These are phyloP conservation scores for Halocynthia roretzi DNA, from an alignment of 23 tunicate species.

Conservation along the genomic window DNA sequence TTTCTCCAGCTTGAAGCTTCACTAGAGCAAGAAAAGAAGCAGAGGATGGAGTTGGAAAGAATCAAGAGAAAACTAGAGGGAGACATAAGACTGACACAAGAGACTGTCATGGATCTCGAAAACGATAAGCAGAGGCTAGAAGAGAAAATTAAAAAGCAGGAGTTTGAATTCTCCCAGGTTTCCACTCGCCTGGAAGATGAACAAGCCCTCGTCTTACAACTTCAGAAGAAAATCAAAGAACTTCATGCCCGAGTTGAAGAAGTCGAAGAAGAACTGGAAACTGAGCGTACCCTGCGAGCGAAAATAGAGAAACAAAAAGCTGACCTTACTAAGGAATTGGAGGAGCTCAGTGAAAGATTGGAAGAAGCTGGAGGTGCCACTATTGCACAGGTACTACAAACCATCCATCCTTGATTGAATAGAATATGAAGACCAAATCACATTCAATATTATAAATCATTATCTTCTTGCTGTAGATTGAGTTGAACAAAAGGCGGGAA, in stretches of 20 bases:
- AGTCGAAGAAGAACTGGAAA: slow-evolving; percentile 20
- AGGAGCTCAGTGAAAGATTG: slow-evolving; percentile 23
- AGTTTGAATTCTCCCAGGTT: slow-evolving; percentile 86
- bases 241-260: slow-evolving; percentile 32
- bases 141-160: slow-evolving; percentile 83
- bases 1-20: slow-evolving; percentile 63
- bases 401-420: too few species aligned
- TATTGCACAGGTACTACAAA: slow-evolving; percentile 17
- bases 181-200: slow-evolving; percentile 93
- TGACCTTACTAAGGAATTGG: slow-evolving; percentile 15
- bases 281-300: slow-evolving; percentile 13
- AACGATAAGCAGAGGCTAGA: slow-evolving; percentile 88
- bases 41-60: slow-evolving; percentile 82
- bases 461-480: slow-evolving; percentile 1
- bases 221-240: slow-evolving; percentile 95
- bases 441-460: too few species aligned
- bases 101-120: slow-evolving; percentile 84
- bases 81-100: slow-evolving; percentile 76
- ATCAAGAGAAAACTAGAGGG: slow-evolving; percentile 90
- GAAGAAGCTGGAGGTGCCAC: slow-evolving; percentile 34
- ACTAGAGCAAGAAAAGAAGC: slow-evolving; percentile 88
- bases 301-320: slow-evolving; percentile 26
- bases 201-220: slow-evolving; percentile 71
- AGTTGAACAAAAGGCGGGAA: slow-evolving; percentile 32
- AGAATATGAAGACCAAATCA: too few species aligned